phyloP scores from a whole-genome alignment of 2,797 vertebrate genomes.

The Epinephelus awoara region DNA sequence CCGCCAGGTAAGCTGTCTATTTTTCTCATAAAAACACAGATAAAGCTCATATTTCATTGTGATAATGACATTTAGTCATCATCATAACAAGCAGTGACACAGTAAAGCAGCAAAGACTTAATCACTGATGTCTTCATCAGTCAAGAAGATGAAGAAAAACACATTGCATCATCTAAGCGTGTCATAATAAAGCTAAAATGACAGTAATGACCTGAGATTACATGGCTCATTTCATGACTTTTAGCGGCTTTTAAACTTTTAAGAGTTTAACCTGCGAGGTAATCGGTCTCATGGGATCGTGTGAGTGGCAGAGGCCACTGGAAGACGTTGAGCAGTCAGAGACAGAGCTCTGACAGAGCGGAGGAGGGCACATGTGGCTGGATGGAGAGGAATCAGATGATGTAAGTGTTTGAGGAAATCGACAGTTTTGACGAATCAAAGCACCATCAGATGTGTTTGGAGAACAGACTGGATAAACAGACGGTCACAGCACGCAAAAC shows the following conservation, averaged over 20 bases:
- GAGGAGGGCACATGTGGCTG: constrained; percentile 59
- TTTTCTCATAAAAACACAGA: constrained; percentile 23
- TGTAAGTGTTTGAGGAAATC: constrained; percentile 60
- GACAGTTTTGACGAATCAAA: constrained; percentile 65
- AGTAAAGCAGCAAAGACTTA: constrained; percentile 19
- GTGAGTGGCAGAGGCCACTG: constrained; percentile 30
- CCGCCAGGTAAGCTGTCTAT: constrained; percentile 35
- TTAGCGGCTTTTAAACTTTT: constrained; percentile 49
- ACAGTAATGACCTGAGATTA: constrained; percentile 56
- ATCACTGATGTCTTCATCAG: constrained; percentile 39
- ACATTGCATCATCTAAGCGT: constrained; percentile 34
- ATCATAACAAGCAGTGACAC: constrained; percentile 58
- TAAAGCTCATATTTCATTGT: constrained; percentile 49
- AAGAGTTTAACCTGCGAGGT: constrained; percentile 61
- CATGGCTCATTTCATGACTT: constrained; percentile 45
- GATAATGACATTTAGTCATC: constrained; percentile 40
- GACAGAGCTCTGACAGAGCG: constrained; percentile 4
- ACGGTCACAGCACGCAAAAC: constrained; percentile 35
- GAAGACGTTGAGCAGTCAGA: neutral
- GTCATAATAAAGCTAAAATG: constrained; percentile 49
- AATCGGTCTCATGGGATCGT: constrained; percentile 48
- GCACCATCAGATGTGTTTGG: constrained; percentile 68
- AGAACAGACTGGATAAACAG: constrained; percentile 53
- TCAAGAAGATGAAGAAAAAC: constrained; percentile 49
- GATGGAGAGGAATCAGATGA: constrained; percentile 49